These are phyloP conservation scores for Aleiodes sp. DNA, from an alignment of 1,140 invertebrate species.

Conservation along the genomic window DNA sequence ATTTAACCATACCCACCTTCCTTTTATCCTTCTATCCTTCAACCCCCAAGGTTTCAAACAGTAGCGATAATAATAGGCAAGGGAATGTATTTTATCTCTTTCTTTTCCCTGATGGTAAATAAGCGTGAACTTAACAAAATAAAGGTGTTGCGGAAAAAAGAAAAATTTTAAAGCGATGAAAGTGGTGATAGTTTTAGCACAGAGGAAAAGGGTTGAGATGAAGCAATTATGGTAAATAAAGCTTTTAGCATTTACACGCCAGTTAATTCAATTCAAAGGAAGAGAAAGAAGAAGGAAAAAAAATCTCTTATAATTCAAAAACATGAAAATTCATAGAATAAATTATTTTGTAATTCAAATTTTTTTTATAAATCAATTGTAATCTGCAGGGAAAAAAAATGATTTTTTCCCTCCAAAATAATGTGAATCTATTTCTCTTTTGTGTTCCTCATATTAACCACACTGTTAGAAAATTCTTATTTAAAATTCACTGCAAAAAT, in stretches of 20 bases:
- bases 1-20: slow-evolving; percentile 36
- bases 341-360: no score
- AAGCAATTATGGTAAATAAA: background rate
- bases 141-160: background rate
- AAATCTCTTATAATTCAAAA: no score
- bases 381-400: no score
- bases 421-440: no score
- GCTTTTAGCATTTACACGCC: slow-evolving; percentile 5
- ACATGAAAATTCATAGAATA: no score
- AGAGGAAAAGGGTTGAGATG: background rate
- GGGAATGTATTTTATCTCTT: background rate
- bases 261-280: background rate
- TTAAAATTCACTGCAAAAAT: no score
- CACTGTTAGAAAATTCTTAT: no score
- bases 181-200: background rate
- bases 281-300: no score
- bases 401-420: no score
- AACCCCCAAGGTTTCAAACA: slow-evolving; percentile 7
- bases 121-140: slow-evolving; percentile 1
- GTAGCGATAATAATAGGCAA: slow-evolving; percentile 10
- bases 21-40: background rate
- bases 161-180: background rate
- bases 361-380: no score
- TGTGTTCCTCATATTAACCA: no score
- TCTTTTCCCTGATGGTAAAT: background rate